phyloP scores from a whole-genome alignment of 2,113 vertebrate species.

The Hydrochoerus hydrochaeris region DNA sequence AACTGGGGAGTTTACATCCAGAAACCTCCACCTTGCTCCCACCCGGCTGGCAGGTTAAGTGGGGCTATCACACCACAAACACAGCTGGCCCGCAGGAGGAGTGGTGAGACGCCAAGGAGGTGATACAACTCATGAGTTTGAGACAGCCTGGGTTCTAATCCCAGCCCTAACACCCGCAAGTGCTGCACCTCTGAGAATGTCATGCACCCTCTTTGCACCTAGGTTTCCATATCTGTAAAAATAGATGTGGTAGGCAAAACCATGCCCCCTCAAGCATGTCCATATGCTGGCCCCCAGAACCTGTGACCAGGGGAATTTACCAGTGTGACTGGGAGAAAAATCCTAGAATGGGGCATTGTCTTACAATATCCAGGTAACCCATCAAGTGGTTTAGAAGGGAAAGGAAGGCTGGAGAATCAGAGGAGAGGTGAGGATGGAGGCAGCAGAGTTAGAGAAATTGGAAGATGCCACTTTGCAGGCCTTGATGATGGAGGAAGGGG shows the following conservation, averaged over 20 bases:
- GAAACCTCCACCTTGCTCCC: neutral
- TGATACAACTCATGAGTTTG: too few species aligned
- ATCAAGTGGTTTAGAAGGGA: neutral
- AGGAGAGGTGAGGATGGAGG: neutral
- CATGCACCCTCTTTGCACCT: neutral
- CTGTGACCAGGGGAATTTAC: neutral
- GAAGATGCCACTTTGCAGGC: neutral
- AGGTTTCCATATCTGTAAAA: neutral
- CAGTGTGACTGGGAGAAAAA: neutral
- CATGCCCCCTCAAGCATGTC: neutral
- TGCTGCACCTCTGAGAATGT: neutral
- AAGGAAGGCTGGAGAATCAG: neutral
- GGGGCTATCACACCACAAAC: neutral
- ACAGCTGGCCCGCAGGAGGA: neutral
- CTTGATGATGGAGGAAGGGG: neutral
- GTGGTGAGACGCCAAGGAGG: neutral
- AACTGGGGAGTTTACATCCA: neutral
- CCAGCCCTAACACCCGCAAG: neutral
- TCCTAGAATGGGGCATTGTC: neutral
- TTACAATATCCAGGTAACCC: too few species aligned
- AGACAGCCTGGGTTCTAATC: neutral
- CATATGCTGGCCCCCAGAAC: neutral
- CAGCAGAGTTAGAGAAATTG: neutral
- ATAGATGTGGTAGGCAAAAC: neutral
- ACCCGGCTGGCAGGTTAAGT: accelerated